These are phyloP conservation scores for Tetragnatha montana DNA, from an alignment of 2,888 invertebrate species.

Conservation along the genomic window DNA sequence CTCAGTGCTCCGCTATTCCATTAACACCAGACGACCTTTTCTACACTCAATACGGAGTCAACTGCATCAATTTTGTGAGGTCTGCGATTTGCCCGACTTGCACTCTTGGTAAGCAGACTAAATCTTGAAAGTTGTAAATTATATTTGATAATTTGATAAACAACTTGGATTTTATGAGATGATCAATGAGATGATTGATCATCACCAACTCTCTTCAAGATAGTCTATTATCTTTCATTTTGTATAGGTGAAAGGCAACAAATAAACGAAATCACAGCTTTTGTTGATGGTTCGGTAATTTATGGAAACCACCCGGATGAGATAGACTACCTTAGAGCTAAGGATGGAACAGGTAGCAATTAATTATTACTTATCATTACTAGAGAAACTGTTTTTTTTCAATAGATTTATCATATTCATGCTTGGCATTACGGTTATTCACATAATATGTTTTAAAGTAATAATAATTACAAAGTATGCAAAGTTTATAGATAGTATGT, in stretches of 20 bases:
- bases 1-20: conserved; percentile 68
- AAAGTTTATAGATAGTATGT: no score
- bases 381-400: no score
- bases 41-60: conserved; percentile 36
- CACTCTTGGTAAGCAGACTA: conserved; percentile 57
- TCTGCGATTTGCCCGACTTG: conserved; percentile 71
- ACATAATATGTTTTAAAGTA: no score
- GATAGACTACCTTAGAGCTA: neutral
- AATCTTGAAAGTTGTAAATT: no score
- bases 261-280: neutral
- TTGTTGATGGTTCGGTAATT: neutral
- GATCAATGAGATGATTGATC: no score
- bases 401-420: no score
- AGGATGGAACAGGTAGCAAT: conserved; percentile 6
- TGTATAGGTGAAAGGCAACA: neutral
- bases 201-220: no score
- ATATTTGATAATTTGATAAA: no score
- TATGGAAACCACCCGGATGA: neutral
- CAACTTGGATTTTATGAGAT: no score
- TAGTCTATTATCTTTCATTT: neutral
- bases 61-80: conserved; percentile 71
- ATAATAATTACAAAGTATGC: no score
- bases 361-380: neutral
- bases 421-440: no score
- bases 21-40: conserved; percentile 52